Evolutionary conservation across 2,888 invertebrate species (phyloP).

Genomic region (Rhagonycha fulva): DNA sequence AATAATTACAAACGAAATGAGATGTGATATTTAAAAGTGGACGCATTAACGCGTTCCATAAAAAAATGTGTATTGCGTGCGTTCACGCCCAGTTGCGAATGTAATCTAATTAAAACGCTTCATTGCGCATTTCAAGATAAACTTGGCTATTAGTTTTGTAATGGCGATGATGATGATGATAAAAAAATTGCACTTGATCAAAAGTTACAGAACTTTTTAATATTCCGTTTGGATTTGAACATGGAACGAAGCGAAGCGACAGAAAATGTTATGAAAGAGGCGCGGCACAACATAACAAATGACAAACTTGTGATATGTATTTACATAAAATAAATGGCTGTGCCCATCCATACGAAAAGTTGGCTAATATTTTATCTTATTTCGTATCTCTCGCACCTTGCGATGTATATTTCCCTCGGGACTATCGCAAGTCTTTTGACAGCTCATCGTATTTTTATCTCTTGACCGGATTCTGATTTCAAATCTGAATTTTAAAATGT

Average conservation of each 20-base stretch:
- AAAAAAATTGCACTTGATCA: not conserved
- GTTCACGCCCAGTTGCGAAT: slow-evolving; percentile 30
- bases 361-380: slow-evolving; percentile 55
- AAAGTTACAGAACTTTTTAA: slow-evolving; percentile 15
- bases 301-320: slow-evolving; percentile 57
- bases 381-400: slow-evolving; percentile 44
- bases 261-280: slow-evolving; percentile 31
- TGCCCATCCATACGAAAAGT: slow-evolving; percentile 58
- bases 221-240: slow-evolving; percentile 22
- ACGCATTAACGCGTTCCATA: slow-evolving; percentile 30
- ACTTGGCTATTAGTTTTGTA: not conserved
- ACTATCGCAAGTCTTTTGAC: slow-evolving; percentile 41
- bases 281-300: slow-evolving; percentile 48
- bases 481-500: slow-evolving; percentile 19
- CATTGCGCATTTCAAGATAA: slow-evolving; percentile 23
- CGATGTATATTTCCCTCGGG: slow-evolving; percentile 54
- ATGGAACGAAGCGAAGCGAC: slow-evolving; percentile 17
- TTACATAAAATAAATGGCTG: slow-evolving; percentile 59
- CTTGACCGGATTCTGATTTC: slow-evolving; percentile 28
- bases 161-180: not conserved
- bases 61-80: slow-evolving; percentile 30
- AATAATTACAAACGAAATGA: slow-evolving; percentile 34
- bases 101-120: slow-evolving; percentile 37
- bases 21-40: slow-evolving; percentile 38
- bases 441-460: slow-evolving; percentile 44